These are phyloP conservation scores for Cyclura pinguis DNA, from an alignment of 2,797 vertebrate genomes.

Conservation along the genomic window DNA sequence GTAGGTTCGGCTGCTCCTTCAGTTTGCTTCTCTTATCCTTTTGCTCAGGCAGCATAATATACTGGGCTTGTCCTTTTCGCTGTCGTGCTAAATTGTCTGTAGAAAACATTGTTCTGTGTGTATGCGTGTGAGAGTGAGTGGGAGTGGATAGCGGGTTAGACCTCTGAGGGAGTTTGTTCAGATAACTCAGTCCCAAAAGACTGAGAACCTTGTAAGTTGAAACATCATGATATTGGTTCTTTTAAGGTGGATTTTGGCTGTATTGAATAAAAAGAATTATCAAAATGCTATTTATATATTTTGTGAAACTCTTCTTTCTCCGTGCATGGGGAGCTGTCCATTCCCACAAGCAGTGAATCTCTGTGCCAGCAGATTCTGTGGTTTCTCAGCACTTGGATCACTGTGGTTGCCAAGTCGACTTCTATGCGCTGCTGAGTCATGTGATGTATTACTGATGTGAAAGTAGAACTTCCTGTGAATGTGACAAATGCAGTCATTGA, in stretches of 20 bases:
- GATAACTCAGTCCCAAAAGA: not conserved
- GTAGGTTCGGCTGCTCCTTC: no score
- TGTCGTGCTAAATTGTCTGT: no score
- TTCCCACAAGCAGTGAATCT: not conserved
- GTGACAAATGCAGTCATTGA: not conserved
- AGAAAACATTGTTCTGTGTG: no score
- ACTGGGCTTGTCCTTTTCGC: no score
- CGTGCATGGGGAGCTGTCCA: not conserved
- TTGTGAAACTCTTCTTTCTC: not conserved
- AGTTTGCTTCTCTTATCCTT: no score
- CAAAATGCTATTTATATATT: not conserved
- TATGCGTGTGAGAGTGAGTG: not conserved
- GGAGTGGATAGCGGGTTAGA: not conserved
- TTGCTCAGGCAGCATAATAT: no score
- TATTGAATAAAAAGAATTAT: no score
- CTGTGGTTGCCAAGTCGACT: constrained; percentile 2
- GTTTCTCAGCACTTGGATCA: not conserved
- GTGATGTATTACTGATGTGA: not conserved
- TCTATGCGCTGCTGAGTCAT: not conserved
- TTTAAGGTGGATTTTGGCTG: not conserved
- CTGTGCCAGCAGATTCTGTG: not conserved
- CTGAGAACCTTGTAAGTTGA: not conserved
- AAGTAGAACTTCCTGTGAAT: not conserved
- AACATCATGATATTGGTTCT: not conserved
- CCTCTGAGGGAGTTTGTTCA: not conserved